Percentiles rank a stretch among this genome's conserved stretches.
Conservation (phyloP, 2,113 vertebrate genomes). For the Rhinoderma darwinii region DNA sequence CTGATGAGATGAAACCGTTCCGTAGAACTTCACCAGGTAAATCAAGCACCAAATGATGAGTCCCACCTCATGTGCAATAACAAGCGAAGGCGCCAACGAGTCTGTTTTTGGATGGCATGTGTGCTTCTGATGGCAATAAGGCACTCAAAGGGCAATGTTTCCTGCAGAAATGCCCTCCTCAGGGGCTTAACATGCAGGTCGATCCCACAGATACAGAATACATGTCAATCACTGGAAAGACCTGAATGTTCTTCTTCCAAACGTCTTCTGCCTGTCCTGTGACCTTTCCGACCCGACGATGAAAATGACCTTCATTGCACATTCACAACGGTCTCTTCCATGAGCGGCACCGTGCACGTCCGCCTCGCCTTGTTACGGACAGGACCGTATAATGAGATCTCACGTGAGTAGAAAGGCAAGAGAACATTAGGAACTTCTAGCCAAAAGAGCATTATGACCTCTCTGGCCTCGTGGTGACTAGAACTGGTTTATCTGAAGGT, state of each 20-base stretch:
- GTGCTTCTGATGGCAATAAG: constrained; percentile 59
- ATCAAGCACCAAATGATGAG: not conserved
- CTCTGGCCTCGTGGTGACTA: not conserved
- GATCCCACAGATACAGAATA: not conserved
- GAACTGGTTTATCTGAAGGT: not conserved
- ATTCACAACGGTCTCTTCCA: not conserved
- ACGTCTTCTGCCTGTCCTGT: not conserved
- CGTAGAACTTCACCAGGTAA: not conserved
- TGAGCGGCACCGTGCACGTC: not conserved
- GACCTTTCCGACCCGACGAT: not conserved
- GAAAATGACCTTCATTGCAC: not conserved
- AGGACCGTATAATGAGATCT: constrained; percentile 38
- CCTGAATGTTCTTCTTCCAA: constrained; percentile 23
- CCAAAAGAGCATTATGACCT: not conserved
- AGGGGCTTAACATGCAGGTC: constrained; percentile 29
- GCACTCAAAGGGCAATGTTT: constrained; percentile 47
- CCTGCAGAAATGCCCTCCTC: not conserved
- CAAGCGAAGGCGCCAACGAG: constrained; percentile 38
- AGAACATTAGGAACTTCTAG: constrained; percentile 17
- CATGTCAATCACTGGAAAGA: not conserved
- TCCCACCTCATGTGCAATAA: constrained; percentile 22
- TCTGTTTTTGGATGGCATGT: constrained; percentile 43
- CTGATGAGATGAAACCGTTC: constrained; percentile 2
- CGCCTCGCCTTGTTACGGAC: constrained; percentile 23
- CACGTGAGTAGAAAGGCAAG: constrained; percentile 28